Percentiles rank a stretch among this genome's conserved stretches.
These are phyloP conservation scores for Phalacrocorax brasilianus DNA, from an alignment of 2,113 vertebrate species.

Conservation along the genomic window DNA sequence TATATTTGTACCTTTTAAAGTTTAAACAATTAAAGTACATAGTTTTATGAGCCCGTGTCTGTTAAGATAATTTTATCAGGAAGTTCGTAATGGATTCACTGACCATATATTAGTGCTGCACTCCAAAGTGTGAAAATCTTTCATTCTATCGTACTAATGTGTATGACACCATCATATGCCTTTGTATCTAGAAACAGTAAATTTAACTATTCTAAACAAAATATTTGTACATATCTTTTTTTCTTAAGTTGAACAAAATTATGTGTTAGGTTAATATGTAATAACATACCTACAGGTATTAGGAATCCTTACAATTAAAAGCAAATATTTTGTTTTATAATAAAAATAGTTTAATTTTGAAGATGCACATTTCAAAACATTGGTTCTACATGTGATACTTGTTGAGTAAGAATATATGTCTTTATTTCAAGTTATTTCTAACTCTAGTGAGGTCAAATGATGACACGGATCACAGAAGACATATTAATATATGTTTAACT, in stretches of 20 bases:
- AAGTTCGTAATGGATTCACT: neutral
- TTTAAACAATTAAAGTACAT: neutral
- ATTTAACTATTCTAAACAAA: neutral
- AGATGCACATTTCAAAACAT: neutral
- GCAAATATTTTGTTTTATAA: neutral
- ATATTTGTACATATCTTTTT: neutral
- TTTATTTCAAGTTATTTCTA: neutral
- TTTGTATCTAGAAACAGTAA: neutral
- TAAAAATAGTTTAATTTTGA: neutral
- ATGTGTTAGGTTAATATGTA: neutral
- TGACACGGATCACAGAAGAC: neutral
- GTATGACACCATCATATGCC: neutral
- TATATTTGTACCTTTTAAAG: neutral
- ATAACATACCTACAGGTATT: neutral
- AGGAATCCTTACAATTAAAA: neutral
- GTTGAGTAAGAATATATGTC: neutral
- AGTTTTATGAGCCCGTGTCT: accelerated
- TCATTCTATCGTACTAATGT: neutral
- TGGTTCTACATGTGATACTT: neutral
- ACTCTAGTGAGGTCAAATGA: neutral
- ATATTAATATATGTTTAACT: neutral
- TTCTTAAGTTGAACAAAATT: neutral
- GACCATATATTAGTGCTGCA: neutral
- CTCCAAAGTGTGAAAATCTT: neutral
- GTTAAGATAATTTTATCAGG: neutral